Evolutionary conservation across 2,888 invertebrate species (phyloP), one percentile per base, ranked within the genome.

Genomic region (Nomada fabriciana): DNA sequence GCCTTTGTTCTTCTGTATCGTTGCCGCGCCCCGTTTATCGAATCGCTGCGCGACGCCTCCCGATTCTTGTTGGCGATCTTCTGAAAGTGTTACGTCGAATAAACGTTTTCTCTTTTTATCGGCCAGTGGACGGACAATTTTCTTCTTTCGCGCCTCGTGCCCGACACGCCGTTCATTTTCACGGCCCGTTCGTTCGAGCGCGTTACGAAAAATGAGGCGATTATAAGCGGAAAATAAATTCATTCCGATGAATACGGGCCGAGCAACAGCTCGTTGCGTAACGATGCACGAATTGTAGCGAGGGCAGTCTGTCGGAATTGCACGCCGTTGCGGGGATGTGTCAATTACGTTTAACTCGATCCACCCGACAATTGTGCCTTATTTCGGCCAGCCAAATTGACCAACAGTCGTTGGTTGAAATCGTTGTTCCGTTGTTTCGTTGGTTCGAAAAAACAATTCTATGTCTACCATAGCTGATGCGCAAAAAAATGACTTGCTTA

Each of bases 271-370:
- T 52, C 50, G 69, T 42, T 53, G 74, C 67, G 65, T 67, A 76
- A 63, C 73, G 76, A 76, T 71, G 84, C 75, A 69, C 77, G 67
- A 80, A 80, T 70, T 76, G 76, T 68, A 64, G 20, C 60, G 64
- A 64, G 43, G 9, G 65, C 59, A 55, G 67, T 64, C 69, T 67
- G 72, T 36, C 64, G 72, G 78, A 74, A 76, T 80, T 76, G 75
- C 72, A 67, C 47, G 47, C 47, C 13, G 42, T 61, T 43, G 67
- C 70, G 57, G 59, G 67, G 76, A 88, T 61, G 63, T 76, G 86
- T 88, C 86, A 84, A 82, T 87, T 86, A 88, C 80, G 59, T 59
- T 84, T 84, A 84, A 84, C 84, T 84, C 84, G 72, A 82, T 77
- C 73, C 70, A 68, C 55, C 29, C 50, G 72, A 52, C 76, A 43